phyloP scores from a whole-genome alignment of 2,113 vertebrate species.

The Gambusia holbrooki region DNA sequence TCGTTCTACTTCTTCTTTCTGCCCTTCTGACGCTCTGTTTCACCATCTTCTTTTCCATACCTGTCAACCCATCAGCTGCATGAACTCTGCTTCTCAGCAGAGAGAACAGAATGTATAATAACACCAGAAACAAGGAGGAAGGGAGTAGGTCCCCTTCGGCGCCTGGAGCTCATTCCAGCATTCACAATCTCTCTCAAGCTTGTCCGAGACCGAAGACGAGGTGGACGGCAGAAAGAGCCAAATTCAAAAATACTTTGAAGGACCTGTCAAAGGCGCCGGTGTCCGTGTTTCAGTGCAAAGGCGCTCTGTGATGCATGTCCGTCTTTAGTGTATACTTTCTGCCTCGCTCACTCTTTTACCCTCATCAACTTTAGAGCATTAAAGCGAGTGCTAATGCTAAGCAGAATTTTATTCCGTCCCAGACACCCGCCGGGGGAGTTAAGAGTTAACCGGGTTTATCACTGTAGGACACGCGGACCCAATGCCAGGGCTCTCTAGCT shows the following conservation, averaged over 20 bases:
- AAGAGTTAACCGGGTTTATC: constrained; percentile 56
- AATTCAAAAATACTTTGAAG: constrained; percentile 16
- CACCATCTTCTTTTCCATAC: constrained; percentile 20
- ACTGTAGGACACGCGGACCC: constrained; percentile 31
- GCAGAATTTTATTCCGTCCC: constrained; percentile 39
- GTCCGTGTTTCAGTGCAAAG: constrained; percentile 15
- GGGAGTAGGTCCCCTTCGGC: constrained; percentile 45
- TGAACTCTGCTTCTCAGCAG: constrained; percentile 19
- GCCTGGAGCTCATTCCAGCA: constrained; percentile 25
- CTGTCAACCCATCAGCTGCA: constrained; percentile 55
- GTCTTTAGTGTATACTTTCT: constrained; percentile 22
- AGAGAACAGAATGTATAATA: constrained; percentile 44
- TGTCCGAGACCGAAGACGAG: constrained; percentile 18
- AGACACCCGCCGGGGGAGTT: constrained; percentile 49
- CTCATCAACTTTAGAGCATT: constrained; percentile 12
- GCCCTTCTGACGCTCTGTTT: constrained; percentile 35
- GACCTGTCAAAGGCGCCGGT: constrained; percentile 13
- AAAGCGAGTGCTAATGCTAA: constrained; percentile 31
- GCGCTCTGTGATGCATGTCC: constrained; percentile 3
- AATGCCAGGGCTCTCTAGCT: constrained; percentile 47
- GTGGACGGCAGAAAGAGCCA: not conserved
- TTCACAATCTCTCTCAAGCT: constrained; percentile 52
- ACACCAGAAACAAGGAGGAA: constrained; percentile 46
- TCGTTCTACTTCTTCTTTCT: constrained; percentile 34
- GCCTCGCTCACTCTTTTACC: not conserved